Conservation (phyloP, 1,140 invertebrate genomes). For the Antheraea pernyi region DNA sequence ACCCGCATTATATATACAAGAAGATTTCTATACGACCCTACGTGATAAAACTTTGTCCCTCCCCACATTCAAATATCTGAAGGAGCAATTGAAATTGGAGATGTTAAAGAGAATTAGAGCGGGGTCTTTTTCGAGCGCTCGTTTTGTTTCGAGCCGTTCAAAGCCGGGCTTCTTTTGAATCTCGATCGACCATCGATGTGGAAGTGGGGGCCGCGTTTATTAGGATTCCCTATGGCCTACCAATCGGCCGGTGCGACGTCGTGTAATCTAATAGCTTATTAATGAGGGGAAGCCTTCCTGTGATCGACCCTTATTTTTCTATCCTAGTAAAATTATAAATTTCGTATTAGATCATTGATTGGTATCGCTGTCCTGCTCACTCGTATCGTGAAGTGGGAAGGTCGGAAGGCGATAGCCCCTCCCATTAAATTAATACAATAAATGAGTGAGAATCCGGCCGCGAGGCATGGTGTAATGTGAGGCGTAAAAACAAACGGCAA, state of each 20-base stretch:
- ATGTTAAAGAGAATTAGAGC: slow-evolving; percentile 78
- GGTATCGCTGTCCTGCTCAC: slow-evolving; percentile 59
- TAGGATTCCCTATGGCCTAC: slow-evolving; percentile 74
- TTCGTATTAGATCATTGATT: slow-evolving; percentile 45
- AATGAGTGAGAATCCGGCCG: slow-evolving; percentile 63
- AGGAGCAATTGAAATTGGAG: slow-evolving; percentile 79
- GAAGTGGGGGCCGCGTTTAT: slow-evolving; percentile 74
- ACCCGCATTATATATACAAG: slow-evolving; percentile 69
- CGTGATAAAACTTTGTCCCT: slow-evolving; percentile 77
- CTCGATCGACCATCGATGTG: slow-evolving; percentile 70
- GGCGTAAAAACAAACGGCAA: slow-evolving; percentile 69
- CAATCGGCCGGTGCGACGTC: slow-evolving; percentile 66
- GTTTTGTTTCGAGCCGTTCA: slow-evolving; percentile 72
- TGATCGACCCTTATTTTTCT: slow-evolving; percentile 71
- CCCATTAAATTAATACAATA: slow-evolving; percentile 75
- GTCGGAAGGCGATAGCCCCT: slow-evolving; percentile 57
- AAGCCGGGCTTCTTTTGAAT: slow-evolving; percentile 75
- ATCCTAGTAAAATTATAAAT: slow-evolving; percentile 72
- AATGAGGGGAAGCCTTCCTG: slow-evolving; percentile 67
- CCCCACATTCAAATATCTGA: slow-evolving; percentile 78
- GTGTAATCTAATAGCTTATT: slow-evolving; percentile 78
- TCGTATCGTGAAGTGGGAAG: slow-evolving; percentile 60
- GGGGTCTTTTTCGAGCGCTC: slow-evolving; percentile 68
- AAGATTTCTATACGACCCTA: slow-evolving; percentile 66
- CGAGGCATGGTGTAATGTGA: slow-evolving; percentile 63